These are phyloP conservation scores for Lophius piscatorius DNA, from an alignment of 2,113 vertebrate species.

Conservation along the genomic window DNA sequence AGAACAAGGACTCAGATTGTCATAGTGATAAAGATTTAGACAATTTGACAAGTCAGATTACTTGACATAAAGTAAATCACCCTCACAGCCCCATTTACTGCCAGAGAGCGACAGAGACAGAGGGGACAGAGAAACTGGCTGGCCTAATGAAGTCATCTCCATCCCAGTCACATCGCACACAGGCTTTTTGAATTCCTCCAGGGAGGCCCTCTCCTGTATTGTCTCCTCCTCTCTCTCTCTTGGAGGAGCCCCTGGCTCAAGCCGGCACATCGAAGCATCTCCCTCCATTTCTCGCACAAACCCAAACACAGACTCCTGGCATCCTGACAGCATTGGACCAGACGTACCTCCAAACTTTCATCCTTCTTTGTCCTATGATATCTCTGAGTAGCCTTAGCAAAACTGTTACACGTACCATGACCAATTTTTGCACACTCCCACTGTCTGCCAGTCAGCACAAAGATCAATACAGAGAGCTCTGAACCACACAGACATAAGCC, in stretches of 20 bases:
- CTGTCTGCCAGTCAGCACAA: not conserved
- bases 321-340: slow-evolving; percentile 3
- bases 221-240: slow-evolving; percentile 21
- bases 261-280: slow-evolving; percentile 29
- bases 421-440: not conserved
- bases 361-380: not conserved
- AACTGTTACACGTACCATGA: not conserved
- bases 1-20: slow-evolving; percentile 16
- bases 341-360: not conserved
- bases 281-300: slow-evolving; percentile 14
- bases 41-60: slow-evolving; percentile 32
- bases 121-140: slow-evolving; percentile 13
- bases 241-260: slow-evolving; percentile 21
- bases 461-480: not conserved
- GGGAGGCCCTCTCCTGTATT: slow-evolving; percentile 30
- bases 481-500: too few species aligned
- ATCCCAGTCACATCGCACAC: slow-evolving; percentile 54
- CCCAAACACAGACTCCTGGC: not conserved
- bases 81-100: slow-evolving; percentile 24
- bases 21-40: slow-evolving; percentile 17
- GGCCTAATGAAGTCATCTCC: slow-evolving; percentile 64
- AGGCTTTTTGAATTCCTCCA: slow-evolving; percentile 53
- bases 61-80: slow-evolving; percentile 38
- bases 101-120: slow-evolving; percentile 8
- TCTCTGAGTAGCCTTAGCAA: not conserved